Percentiles rank a stretch among this genome's conserved stretches.
These are phyloP conservation scores for Blera fallax DNA, from an alignment of 2,888 invertebrate species.

Conservation along the genomic window DNA sequence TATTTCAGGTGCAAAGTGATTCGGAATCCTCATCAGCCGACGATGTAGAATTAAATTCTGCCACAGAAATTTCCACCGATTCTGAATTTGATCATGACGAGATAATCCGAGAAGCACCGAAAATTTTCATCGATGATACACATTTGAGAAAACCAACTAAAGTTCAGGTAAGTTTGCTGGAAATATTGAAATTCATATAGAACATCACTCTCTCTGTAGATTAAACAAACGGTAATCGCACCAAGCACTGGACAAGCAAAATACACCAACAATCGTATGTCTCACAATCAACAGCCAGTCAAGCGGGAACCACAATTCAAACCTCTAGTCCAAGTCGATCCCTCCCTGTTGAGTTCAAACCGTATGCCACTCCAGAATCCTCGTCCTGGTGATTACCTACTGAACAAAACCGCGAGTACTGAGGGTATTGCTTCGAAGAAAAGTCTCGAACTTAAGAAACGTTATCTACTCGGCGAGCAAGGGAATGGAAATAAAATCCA, in stretches of 20 bases:
- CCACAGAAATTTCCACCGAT: constrained; percentile 95
- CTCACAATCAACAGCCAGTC: constrained; percentile 74
- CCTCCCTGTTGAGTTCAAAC: constrained; percentile 78
- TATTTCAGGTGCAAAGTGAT: constrained; percentile 85
- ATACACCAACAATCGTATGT: constrained; percentile 75
- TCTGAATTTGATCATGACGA: constrained; percentile 95
- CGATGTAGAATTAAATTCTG: constrained; percentile 90
- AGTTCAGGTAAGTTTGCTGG: constrained; percentile 83
- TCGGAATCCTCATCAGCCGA: constrained; percentile 86
- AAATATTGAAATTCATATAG: neutral
- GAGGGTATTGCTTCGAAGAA: constrained; percentile 94
- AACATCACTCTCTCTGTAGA: constrained; percentile 73
- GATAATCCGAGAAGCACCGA: constrained; percentile 86
- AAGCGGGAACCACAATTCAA: constrained; percentile 80
- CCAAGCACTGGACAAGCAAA: constrained; percentile 71
- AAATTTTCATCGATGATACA: constrained; percentile 88
- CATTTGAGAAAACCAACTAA: constrained; percentile 85
- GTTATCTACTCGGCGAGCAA: constrained; percentile 89
- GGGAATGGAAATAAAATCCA: constrained; percentile 87
- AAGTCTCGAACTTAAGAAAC: constrained; percentile 92
- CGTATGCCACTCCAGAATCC: constrained; percentile 83
- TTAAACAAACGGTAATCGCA: constrained; percentile 79
- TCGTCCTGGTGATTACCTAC: constrained; percentile 88
- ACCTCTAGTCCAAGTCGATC: constrained; percentile 82
- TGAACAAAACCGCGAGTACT: constrained; percentile 92